Evolutionary conservation across 2,113 vertebrate genomes (phyloP).

Genomic region (Beaufortia kweichowensis): DNA sequence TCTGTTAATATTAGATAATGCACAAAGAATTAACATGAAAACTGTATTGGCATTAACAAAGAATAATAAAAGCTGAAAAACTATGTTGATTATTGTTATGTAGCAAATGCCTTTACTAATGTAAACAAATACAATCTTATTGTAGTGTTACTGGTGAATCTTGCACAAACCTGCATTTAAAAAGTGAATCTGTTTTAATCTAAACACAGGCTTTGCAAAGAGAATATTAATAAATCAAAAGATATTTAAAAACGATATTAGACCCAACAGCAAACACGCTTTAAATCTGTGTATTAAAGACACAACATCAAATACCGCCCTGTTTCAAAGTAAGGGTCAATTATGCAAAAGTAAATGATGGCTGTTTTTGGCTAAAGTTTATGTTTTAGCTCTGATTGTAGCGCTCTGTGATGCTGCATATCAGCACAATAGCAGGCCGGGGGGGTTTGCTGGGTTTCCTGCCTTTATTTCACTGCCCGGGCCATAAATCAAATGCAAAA

Average conservation of each 20-base stretch:
- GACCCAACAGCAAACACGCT: not conserved
- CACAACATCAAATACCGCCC: not conserved
- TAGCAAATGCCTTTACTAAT: too few species aligned
- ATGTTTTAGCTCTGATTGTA: conserved; percentile 1
- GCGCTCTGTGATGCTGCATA: conserved; percentile 37
- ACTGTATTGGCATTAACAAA: too few species aligned
- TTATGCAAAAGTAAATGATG: not conserved
- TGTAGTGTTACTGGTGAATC: too few species aligned
- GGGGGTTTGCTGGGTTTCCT: conserved; percentile 58
- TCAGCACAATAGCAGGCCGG: conserved; percentile 29
- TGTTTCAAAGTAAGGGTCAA: not conserved
- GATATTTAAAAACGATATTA: too few species aligned
- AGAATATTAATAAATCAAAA: too few species aligned
- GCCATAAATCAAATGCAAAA: conserved; percentile 67
- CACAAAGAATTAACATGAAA: too few species aligned
- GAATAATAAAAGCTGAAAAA: too few species aligned
- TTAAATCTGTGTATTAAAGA: not conserved
- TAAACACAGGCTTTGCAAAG: too few species aligned
- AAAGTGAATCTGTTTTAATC: too few species aligned
- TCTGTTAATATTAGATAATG: too few species aligned
- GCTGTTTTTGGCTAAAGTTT: not conserved
- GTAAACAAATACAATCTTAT: too few species aligned
- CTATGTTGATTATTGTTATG: too few species aligned
- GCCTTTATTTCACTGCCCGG: conserved; percentile 58
- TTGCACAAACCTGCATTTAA: not conserved